Evolutionary conservation across 2,797 vertebrate genomes (phyloP).

Genomic region (Basileuterus tristriatus): DNA sequence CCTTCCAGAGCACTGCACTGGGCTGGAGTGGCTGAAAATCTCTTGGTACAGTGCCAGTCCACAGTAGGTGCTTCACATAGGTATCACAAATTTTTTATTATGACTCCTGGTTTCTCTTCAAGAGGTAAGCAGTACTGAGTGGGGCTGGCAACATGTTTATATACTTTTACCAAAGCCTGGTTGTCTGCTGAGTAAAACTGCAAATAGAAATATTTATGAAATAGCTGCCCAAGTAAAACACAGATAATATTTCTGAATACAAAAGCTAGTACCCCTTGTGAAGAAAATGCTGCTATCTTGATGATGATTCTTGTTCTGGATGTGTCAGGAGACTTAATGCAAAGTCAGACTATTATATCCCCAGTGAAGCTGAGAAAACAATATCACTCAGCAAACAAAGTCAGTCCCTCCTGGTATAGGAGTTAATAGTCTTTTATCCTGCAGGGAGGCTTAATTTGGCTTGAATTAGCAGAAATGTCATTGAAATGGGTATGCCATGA

Average conservation of each 20-base stretch:
- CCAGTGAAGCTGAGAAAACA: background rate
- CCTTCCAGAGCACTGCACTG: fast-evolving
- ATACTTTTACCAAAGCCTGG: background rate
- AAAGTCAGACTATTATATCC: background rate
- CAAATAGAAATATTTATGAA: conserved; percentile 22
- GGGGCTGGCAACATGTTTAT: background rate
- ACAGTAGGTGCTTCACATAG: background rate
- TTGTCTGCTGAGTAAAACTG: background rate
- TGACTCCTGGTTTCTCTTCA: background rate
- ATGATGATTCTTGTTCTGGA: background rate
- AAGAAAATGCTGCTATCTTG: background rate
- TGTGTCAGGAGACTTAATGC: background rate
- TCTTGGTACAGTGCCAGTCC: background rate
- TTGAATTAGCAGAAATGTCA: conserved; percentile 24
- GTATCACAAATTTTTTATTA: background rate
- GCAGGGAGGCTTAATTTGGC: background rate
- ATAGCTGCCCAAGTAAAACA: background rate
- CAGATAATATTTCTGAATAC: background rate
- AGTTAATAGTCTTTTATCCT: background rate
- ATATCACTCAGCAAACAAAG: background rate
- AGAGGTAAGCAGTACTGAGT: background rate
- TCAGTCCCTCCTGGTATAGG: background rate
- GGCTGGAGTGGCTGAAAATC: background rate
- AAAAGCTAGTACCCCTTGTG: background rate
- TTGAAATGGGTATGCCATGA: background rate